A percentile compares a stretch with the other conserved stretches of the same genome.
Conservation (phyloP, 2,113 vertebrate genomes). For the Corythornis madagascariensis region DNA sequence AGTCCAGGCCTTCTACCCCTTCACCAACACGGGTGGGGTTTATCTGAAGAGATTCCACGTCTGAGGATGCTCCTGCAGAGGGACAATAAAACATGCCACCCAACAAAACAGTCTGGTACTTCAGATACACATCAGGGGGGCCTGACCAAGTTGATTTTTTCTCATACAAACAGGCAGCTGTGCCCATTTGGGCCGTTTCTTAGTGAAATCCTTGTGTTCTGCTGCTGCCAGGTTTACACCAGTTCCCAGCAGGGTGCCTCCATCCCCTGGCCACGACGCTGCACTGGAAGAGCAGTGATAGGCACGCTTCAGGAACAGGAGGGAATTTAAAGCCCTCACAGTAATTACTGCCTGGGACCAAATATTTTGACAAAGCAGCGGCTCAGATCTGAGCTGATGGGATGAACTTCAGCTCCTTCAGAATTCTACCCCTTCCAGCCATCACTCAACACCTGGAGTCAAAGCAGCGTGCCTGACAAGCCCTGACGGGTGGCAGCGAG, state of each 20-base stretch:
- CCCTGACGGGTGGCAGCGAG: background rate
- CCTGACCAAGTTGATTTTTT: background rate
- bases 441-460: background rate
- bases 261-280: rapidly evolving
- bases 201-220: background rate
- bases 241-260: background rate
- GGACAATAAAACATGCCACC: background rate
- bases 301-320: background rate
- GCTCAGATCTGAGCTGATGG: background rate
- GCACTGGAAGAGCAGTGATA: background rate
- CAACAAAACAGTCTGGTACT: background rate
- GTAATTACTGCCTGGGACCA: background rate
- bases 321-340: background rate
- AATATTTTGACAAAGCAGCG: background rate
- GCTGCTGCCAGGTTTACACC: background rate
- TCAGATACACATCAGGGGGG: background rate
- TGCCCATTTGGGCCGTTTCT: background rate
- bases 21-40: background rate
- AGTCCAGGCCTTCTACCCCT: background rate
- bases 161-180: too few relatives aligned
- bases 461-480: background rate
- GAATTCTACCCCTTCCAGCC: background rate
- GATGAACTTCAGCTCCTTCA: background rate
- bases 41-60: background rate
- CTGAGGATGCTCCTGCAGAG: background rate